Conservation (phyloP, 1,140 invertebrate genomes). For the Cheumatopsyche charites region DNA sequence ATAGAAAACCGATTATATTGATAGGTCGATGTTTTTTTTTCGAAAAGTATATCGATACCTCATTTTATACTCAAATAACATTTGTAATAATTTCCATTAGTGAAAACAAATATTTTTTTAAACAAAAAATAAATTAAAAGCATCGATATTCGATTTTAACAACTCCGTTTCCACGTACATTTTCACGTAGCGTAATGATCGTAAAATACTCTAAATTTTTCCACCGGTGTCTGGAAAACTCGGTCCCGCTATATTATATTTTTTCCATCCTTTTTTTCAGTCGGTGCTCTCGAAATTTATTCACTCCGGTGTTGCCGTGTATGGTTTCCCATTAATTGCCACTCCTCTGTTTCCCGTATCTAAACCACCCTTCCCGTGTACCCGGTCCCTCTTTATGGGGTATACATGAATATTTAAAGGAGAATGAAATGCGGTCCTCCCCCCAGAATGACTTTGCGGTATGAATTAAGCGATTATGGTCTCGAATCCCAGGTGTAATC, state of each 20-base stretch:
- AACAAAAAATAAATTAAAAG: no score
- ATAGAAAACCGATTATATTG: no score
- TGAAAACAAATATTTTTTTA: no score
- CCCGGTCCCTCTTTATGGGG: background rate
- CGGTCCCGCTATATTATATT: background rate
- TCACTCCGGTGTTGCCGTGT: background rate
- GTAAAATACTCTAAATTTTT: background rate
- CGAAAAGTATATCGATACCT: no score
- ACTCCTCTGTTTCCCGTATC: background rate
- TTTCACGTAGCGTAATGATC: conserved; percentile 1
- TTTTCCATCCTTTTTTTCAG: conserved; percentile 3
- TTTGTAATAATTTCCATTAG: no score
- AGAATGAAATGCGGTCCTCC: conserved; percentile 22
- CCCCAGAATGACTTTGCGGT: conserved; percentile 30
- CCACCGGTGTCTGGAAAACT: conserved; percentile 13
- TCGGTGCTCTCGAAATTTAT: conserved; percentile 18
- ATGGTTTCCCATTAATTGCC: conserved; percentile 34
- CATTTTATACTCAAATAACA: no score
- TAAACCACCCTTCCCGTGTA: background rate
- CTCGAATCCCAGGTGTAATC: conserved; percentile 34
- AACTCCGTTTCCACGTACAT: no score
- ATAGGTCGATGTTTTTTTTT: no score
- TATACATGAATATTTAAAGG: conserved; percentile 36
- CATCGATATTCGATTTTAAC: no score
- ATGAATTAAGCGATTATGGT: conserved; percentile 37